phyloP scores from a whole-genome alignment of 2,797 vertebrate genomes.

The Gobio occitaniae region DNA sequence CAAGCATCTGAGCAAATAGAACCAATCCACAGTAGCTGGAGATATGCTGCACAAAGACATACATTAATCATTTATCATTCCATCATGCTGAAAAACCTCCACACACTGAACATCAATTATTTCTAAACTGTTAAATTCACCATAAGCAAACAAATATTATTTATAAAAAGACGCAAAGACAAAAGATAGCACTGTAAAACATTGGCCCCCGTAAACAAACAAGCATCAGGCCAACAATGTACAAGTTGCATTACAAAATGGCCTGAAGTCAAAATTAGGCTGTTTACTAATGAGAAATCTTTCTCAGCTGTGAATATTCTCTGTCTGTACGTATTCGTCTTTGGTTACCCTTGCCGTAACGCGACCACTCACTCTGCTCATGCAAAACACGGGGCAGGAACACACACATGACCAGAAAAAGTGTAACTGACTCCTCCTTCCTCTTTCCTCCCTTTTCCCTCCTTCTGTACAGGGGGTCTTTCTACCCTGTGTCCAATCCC shows the following conservation, averaged over 20 bases:
- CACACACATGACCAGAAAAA: slow-evolving; percentile 55
- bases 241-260: slow-evolving; percentile 22
- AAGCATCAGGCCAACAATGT: slow-evolving; percentile 6
- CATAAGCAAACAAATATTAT: slow-evolving; percentile 42
- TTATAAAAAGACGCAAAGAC: neutral
- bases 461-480: slow-evolving; percentile 66
- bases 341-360: slow-evolving; percentile 26
- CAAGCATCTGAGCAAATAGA: slow-evolving; percentile 33
- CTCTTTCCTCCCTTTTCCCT: slow-evolving; percentile 54
- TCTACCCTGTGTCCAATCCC: slow-evolving; percentile 76
- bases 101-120: slow-evolving; percentile 47
- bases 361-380: slow-evolving; percentile 28
- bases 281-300: slow-evolving; percentile 40
- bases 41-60: slow-evolving; percentile 43
- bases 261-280: slow-evolving; percentile 19
- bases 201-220: slow-evolving; percentile 27
- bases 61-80: slow-evolving; percentile 48
- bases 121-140: slow-evolving; percentile 46
- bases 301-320: slow-evolving; percentile 30
- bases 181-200: slow-evolving; percentile 25
- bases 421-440: slow-evolving; percentile 58
- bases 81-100: slow-evolving; percentile 48
- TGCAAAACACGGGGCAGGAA: slow-evolving; percentile 48
- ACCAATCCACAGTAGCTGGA: slow-evolving; percentile 37
- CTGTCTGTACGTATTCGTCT: slow-evolving; percentile 28